Conservation (phyloP, 2,797 vertebrate genomes). For the Lepus townsendii region DNA sequence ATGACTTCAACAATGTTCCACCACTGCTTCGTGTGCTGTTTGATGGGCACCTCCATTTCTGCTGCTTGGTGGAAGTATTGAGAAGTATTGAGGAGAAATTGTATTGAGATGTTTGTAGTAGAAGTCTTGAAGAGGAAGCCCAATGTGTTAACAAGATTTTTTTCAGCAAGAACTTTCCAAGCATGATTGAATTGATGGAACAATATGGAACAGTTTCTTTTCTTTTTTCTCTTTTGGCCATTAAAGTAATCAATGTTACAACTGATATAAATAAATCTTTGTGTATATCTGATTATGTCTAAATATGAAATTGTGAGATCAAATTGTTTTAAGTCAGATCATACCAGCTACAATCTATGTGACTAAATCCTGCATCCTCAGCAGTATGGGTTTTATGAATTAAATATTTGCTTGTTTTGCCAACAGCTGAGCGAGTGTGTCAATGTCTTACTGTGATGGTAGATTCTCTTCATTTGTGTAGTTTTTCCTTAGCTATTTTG, state of each 20-base stretch:
- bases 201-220: background rate
- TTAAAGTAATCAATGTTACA: background rate
- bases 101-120: background rate
- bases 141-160: background rate
- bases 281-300: background rate
- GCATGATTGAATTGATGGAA: background rate
- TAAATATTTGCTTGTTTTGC: background rate
- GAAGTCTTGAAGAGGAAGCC: background rate
- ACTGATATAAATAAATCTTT: background rate
- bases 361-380: background rate
- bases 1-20: background rate
- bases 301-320: background rate
- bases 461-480: background rate
- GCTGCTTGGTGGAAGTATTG: background rate
- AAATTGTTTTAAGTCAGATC: conserved; percentile 2
- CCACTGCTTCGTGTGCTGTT: background rate
- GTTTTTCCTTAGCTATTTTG: conserved; percentile 27
- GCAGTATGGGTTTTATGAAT: background rate
- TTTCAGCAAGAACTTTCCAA: background rate
- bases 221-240: background rate
- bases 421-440: background rate
- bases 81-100: background rate
- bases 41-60: background rate
- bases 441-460: background rate
- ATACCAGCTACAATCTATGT: background rate